Conservation (phyloP, 1,140 invertebrate genomes). For the Theocolax elegans region DNA sequence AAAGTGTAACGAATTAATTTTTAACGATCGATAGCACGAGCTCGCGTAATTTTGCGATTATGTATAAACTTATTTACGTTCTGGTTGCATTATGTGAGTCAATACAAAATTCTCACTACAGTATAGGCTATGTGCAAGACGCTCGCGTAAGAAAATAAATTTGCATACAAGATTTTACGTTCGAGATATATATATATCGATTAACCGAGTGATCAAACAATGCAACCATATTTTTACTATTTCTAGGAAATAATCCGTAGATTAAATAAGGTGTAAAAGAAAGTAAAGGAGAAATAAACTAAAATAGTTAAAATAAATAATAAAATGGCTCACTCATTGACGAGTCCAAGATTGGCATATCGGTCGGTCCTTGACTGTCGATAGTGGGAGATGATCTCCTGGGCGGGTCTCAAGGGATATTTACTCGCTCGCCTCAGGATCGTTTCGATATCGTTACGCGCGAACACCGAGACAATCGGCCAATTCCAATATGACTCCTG, state of each 20-base stretch:
- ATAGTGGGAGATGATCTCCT: conserved; percentile 84
- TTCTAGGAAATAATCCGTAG: too few relatives aligned
- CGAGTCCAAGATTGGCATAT: conserved; percentile 82
- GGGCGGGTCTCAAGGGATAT: conserved; percentile 84
- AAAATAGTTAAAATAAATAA: too few relatives aligned
- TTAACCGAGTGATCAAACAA: too few relatives aligned
- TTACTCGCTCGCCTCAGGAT: conserved; percentile 77
- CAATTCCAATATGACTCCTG: conserved; percentile 82
- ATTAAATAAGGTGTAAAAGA: too few relatives aligned
- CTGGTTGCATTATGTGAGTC: background rate
- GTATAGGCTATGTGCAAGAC: too few relatives aligned
- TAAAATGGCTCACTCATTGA: conserved; percentile 87
- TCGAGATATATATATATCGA: too few relatives aligned
- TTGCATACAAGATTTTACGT: too few relatives aligned
- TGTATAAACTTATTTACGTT: background rate
- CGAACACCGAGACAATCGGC: conserved; percentile 81
- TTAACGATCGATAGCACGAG: background rate
- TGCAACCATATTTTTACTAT: too few relatives aligned
- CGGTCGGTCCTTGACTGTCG: conserved; percentile 78
- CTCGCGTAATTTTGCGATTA: conserved; percentile 27
- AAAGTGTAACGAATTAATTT: conserved; percentile 10
- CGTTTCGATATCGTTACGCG: conserved; percentile 80
- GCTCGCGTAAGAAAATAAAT: too few relatives aligned
- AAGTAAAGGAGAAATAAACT: too few relatives aligned
- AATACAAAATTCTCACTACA: too few relatives aligned